These are phyloP conservation scores for Beaufortia kweichowensis DNA, from an alignment of 2,113 vertebrate genomes.

Conservation along the genomic window DNA sequence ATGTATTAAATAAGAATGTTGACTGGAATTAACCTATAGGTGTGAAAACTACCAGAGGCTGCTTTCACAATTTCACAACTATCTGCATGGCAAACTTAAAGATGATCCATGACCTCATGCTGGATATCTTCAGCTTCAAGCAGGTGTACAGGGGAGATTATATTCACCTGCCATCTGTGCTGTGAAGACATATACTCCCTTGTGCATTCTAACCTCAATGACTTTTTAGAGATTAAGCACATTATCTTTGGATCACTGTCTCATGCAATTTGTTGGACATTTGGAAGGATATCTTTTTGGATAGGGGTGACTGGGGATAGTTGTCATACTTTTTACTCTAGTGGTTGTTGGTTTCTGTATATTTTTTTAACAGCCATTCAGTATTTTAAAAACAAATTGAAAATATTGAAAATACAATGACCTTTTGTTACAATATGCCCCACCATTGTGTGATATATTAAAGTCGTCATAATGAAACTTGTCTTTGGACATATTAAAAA, in stretches of 20 bases:
- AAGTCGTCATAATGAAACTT: too few relatives aligned
- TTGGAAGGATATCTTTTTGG: too few relatives aligned
- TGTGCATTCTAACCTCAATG: not conserved
- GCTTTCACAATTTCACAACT: constrained; percentile 29
- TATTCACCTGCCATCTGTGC: constrained; percentile 32
- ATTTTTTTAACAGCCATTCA: too few relatives aligned
- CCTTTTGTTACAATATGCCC: too few relatives aligned
- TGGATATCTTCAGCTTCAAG: constrained; percentile 27
- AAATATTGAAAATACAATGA: too few relatives aligned
- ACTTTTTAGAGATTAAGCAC: not conserved
- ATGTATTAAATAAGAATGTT: not conserved
- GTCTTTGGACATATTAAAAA: too few relatives aligned
- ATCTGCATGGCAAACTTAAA: constrained; percentile 11
- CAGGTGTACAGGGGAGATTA: constrained; percentile 27
- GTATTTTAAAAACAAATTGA: too few relatives aligned
- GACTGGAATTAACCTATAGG: not conserved
- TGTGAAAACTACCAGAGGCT: not conserved
- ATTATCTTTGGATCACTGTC: not conserved
- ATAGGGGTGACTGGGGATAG: too few relatives aligned
- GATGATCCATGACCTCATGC: constrained; percentile 26
- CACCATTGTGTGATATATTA: too few relatives aligned
- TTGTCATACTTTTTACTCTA: too few relatives aligned
- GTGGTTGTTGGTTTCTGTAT: too few relatives aligned
- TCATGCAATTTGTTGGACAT: not conserved
- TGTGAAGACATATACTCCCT: not conserved